A percentile compares a stretch with the other conserved stretches of the same genome.
phyloP scores from a whole-genome alignment of 2,113 vertebrate species.

The Malurus melanocephalus region DNA sequence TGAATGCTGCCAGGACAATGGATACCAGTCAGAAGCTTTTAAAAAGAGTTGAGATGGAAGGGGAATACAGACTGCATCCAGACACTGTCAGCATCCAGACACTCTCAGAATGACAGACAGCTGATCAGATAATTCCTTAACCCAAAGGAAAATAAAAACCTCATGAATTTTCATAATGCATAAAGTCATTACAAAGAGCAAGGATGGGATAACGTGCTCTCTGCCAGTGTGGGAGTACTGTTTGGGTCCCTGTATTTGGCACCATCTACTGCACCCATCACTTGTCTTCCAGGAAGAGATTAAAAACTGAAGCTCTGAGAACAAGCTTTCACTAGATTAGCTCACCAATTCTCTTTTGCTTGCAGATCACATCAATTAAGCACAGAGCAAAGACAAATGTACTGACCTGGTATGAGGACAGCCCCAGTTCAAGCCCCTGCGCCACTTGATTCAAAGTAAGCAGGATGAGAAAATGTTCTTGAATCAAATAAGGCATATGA shows the following conservation, averaged over 20 bases:
- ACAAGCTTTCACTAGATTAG: conserved; percentile 21
- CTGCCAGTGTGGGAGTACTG: conserved; percentile 18
- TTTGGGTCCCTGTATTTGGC: conserved; percentile 49
- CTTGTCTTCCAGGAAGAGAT: conserved; percentile 26
- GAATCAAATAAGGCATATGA: background rate
- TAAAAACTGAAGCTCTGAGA: conserved; percentile 30
- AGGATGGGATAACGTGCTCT: background rate
- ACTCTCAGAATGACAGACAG: conserved; percentile 30
- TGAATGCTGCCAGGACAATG: conserved; percentile 28
- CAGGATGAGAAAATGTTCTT: background rate
- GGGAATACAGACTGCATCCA: conserved; percentile 9
- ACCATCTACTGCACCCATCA: conserved; percentile 15
- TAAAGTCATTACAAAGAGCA: conserved; percentile 14
- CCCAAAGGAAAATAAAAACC: conserved; percentile 34
- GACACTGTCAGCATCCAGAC: conserved; percentile 1
- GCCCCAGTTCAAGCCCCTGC: background rate
- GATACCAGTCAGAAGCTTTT: conserved; percentile 22
- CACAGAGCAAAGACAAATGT: background rate
- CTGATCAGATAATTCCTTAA: conserved; percentile 46
- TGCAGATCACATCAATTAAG: conserved; percentile 20
- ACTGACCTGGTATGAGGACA: background rate
- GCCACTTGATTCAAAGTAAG: background rate
- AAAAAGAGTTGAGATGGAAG: background rate
- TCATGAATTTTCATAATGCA: conserved; percentile 50
- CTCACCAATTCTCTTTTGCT: conserved; percentile 17